Evolutionary conservation across 2,888 invertebrate species (phyloP), one percentile per base, ranked within the genome.

Genomic region (Nomada ruficornis): DNA sequence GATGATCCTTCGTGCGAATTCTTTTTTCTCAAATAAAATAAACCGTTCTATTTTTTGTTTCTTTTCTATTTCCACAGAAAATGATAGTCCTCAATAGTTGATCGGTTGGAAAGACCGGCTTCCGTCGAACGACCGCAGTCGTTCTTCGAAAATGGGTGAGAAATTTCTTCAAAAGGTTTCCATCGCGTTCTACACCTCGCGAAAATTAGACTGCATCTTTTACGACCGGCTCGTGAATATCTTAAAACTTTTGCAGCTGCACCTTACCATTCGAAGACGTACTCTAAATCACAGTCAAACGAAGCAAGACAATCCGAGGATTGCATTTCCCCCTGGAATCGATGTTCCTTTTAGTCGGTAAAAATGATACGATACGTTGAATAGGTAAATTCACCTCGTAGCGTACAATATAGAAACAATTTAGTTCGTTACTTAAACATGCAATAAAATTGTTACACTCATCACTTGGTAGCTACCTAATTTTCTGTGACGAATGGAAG

Each of bases 151-250:
- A 69, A 70, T 63, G 50, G 50, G 67, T 42, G 29, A 72, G 76
- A 29, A 85, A 82, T 86, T 79, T 82, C 76, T 70, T 68, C 75
- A 79, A 83, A 80, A 73, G 59, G 55, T 65, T 84, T 70, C 87
- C 72, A 87, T 83, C 83, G 85, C 77, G 69, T 80, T 54, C 81
- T 68, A 82, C 77, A 80, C 57, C 81, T 76, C 74, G 74, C 77
- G 74, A 72, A 89, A 85, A 90, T 90, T 90, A 88, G 78, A 84
- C 85, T 88, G 86, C 85, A 89, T 88, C 80, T 90, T 90, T 89
- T 85, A 90, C 86, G 86, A 90, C 89, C 82, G 80, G 64, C 81
- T 72, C 86, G 86, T 90, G 88, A 90, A 90, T 90, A 89, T 89
- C 86, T 88, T 77, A 89, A 79, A 62, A 36, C 36, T 77, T 71